A percentile compares a stretch with the other conserved stretches of the same genome.
phyloP scores from a whole-genome alignment of 1,140 invertebrate species.

The Atta texana region DNA sequence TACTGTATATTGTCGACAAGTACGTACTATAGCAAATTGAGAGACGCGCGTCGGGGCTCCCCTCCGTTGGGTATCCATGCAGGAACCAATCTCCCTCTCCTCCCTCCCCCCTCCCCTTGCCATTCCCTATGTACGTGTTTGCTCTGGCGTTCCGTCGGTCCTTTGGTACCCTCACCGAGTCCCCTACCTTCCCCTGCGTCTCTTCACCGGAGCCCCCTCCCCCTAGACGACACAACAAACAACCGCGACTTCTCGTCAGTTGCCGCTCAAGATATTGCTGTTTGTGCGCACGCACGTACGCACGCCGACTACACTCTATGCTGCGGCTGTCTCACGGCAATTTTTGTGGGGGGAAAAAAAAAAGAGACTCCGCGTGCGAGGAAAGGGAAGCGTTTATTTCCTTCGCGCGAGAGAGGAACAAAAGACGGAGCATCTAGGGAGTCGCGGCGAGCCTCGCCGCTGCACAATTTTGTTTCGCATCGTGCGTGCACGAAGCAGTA shows the following conservation, averaged over 20 bases:
- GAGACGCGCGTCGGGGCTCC: background rate
- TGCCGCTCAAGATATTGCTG: slow-evolving; percentile 76
- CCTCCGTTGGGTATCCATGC: slow-evolving; percentile 6
- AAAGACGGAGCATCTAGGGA: slow-evolving; percentile 12
- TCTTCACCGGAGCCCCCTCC: slow-evolving; percentile 50
- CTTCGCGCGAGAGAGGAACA: background rate
- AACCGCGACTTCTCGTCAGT: slow-evolving; percentile 76
- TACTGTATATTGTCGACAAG: background rate
- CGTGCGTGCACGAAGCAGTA: slow-evolving; percentile 6
- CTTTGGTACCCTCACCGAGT: slow-evolving; percentile 35
- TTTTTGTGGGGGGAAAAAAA: slow-evolving; percentile 34
- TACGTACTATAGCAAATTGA: slow-evolving; percentile 23
- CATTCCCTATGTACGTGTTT: background rate
- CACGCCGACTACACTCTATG: slow-evolving; percentile 10
- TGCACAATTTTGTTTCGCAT: slow-evolving; percentile 38
- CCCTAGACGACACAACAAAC: slow-evolving; percentile 73
- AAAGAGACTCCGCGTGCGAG: background rate
- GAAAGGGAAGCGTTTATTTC: background rate
- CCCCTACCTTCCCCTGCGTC: slow-evolving; percentile 50
- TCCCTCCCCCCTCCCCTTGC: background rate
- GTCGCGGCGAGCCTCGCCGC: slow-evolving; percentile 1
- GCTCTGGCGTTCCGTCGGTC: slow-evolving; percentile 14
- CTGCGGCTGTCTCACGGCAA: slow-evolving; percentile 40
- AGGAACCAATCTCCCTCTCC: background rate
- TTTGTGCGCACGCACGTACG: slow-evolving; percentile 37